Base-by-base conservation (phyloP, 2,888 invertebrate species). In the Drosophila suboccidentalis region DNA sequence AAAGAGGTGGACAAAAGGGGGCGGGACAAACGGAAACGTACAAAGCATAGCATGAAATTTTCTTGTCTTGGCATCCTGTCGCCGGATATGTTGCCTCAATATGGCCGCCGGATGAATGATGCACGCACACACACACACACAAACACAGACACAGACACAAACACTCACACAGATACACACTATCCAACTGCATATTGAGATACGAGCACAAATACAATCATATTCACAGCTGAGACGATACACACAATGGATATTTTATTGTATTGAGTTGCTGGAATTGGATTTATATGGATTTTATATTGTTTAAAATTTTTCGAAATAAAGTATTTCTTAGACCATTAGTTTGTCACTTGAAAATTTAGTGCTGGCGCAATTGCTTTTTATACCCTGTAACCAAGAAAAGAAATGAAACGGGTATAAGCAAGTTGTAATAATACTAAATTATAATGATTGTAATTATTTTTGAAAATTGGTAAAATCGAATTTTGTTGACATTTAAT, bases 41-140 rank as follows among this genome's bases (percentile, higher is more conserved):
- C 84, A 84, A 87, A 84, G 84, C 84, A 84, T 84, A 77, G 88
- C 88, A 84, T 84, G 88, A 84, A 84, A 84, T 84, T 86, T 81
- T 87, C 86, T 89, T 89, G 89, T 89, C 86, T 87, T 87, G 89
- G 82, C 87, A 87, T 86, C 87, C 89, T 87, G 86, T 87, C 89
- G 87, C 86, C 86, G 89, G 86, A 87, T 87, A 87, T 87, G 89
- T 87, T 89, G 89, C 89, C 89, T 87, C 89, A 89, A 87, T 84
- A 84, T 87, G 86, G 86, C 89, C 86, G 86, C 87, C 89, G 86
- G 86, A 89, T 87, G 86, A 86, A 88, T 88, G 89, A 85, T 88
- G 84, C 89, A 75, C 78, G 66, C 70, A 74, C 71, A 71, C 50
- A 82, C 74, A 63, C 26, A 34, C 29, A 65, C n/a, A 63, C 47